Conservation (phyloP, 2,797 vertebrate species). For the Threskiornis aethiopicus region DNA sequence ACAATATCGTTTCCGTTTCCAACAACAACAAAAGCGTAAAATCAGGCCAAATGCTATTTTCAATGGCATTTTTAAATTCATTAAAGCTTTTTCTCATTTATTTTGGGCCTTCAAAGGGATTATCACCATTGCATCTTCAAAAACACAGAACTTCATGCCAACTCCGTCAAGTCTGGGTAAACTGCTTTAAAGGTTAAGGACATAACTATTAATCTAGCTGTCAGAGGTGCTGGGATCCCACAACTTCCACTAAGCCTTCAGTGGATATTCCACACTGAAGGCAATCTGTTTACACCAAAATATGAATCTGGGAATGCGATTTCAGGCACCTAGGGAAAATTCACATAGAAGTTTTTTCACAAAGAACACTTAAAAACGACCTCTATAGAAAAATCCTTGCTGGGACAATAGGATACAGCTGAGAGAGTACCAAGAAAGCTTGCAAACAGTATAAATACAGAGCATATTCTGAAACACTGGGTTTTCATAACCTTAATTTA, state of each 20-base stretch:
- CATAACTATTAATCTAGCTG: not conserved
- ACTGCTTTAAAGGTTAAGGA: slow-evolving; percentile 8
- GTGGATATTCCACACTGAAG: not conserved
- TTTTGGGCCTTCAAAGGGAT: slow-evolving; percentile 5
- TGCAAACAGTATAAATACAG: not conserved
- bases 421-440: not conserved
- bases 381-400: not conserved
- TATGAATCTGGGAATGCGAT: not conserved
- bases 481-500: not conserved
- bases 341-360: not conserved
- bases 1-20: not conserved
- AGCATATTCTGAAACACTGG: not conserved
- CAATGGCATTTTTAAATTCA: not conserved
- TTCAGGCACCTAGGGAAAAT: not conserved
- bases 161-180: not conserved
- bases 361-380: not conserved
- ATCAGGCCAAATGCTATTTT: not conserved
- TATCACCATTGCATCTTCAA: not conserved
- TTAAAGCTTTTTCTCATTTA: not conserved
- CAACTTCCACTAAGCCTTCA: not conserved
- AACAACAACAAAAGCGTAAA: not conserved
- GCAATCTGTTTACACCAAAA: not conserved
- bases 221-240: not conserved
- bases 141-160: not conserved
- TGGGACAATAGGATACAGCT: not conserved